Evolutionary conservation across 2,113 vertebrate genomes (phyloP).

Genomic region (Nicator chloris): DNA sequence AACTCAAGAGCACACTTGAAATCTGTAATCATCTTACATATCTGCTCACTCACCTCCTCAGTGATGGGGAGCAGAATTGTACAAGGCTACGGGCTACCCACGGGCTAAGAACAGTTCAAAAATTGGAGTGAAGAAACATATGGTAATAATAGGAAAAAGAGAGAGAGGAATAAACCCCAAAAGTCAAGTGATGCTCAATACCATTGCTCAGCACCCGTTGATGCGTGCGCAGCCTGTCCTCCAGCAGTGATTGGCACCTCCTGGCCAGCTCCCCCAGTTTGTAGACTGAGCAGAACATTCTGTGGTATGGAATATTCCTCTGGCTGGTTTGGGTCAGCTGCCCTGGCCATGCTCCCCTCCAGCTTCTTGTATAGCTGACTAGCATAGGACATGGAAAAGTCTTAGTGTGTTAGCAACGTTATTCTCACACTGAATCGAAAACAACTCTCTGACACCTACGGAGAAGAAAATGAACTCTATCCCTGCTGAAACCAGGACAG

Average conservation of each 20-base stretch:
- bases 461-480: not conserved
- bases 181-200: not conserved
- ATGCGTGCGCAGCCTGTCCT: not conserved
- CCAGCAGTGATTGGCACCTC: not conserved
- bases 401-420: not conserved
- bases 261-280: fast-evolving
- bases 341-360: not conserved
- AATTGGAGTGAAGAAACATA: not conserved
- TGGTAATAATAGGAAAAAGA: not conserved
- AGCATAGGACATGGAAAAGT: not conserved
- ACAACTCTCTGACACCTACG: not conserved
- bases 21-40: not conserved
- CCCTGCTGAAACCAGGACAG: not conserved
- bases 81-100: not conserved
- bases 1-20: not conserved
- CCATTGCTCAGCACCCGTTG: not conserved
- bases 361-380: not conserved
- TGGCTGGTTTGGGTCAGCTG: not conserved
- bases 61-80: not conserved
- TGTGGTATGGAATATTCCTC: not conserved
- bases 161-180: not conserved
- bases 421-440: not conserved
- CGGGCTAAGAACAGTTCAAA: not conserved
- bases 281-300: not conserved
- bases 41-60: not conserved